Base-by-base conservation (phyloP, 2,888 invertebrate species). In the Chouioia cunea region DNA sequence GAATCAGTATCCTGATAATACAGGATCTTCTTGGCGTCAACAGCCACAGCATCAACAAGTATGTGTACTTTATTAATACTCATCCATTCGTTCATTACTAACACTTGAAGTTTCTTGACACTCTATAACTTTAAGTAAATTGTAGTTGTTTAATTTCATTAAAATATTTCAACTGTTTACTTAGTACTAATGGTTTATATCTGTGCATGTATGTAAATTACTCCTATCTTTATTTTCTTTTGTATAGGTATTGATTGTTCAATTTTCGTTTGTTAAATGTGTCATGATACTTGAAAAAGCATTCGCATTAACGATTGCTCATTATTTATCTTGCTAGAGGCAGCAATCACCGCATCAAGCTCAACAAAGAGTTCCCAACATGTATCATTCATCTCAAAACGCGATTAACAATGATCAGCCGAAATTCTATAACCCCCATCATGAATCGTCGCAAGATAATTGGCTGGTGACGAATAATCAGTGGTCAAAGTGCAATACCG, bases 401-500 rank as follows among this genome's bases (percentile, higher is more conserved):
- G 23, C 64, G n/a, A 56, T 44, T 71, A 72, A 70, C 27, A 72
- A 16, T 57, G 74, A 74, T n/a, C 72, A 73, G 15, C 50, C 73
- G 47, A 74, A 75, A 68, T 66, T 69, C 50, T 70, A 47, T 20
- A 74, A 66, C 50, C 47, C 67, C n/a, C 16, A 15, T 52, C 70
- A 74, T 20, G 70, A 73, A 53, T 58, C 69, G 44, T 58, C 43
- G 22, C 67, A 68, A 63, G 66, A 65, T 56, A 71, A n/a, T 27
- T 78, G 76, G 75, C 58, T 56, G 8, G 43, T 74, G 48, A 48
- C 75, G 36, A 54, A 68, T 14, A 76, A 77, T 70, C 78, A 80
- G 10, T 81, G 80, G 79, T 77, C 77, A 12, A 76, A 77, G 71
- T 79, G 75, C 57, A 81, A 76, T 75, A 76, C 77, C 6, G 80